phyloP scores from a whole-genome alignment of 2,888 invertebrate genomes.

The Auanema freiburgensis region DNA sequence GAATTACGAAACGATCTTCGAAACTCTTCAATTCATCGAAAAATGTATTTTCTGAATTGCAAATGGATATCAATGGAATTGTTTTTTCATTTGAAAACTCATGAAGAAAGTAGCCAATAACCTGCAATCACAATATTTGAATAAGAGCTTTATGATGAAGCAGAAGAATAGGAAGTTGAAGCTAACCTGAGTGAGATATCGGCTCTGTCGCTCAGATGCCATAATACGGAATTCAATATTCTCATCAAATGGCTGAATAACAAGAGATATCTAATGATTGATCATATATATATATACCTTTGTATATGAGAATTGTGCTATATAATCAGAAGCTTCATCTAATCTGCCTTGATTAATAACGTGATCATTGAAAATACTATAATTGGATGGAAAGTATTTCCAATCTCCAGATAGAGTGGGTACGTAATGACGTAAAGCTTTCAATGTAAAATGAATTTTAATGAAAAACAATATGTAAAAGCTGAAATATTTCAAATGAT shows the following conservation, averaged over 20 bases:
- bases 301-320: too few species aligned
- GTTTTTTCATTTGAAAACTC: neutral
- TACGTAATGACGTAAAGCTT: too few species aligned
- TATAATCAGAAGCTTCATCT: too few species aligned
- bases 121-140: constrained; percentile 11
- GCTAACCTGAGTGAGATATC: constrained; percentile 18
- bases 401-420: too few species aligned
- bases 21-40: constrained; percentile 12
- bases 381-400: too few species aligned
- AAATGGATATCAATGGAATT: constrained; percentile 7
- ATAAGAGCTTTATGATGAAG: neutral
- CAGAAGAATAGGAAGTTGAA: neutral
- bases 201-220: constrained; percentile 26
- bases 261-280: too few species aligned
- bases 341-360: too few species aligned
- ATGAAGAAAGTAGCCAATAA: constrained; percentile 12
- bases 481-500: too few species aligned
- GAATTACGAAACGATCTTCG: constrained; percentile 5
- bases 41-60: constrained; percentile 8
- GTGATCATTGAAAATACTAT: too few species aligned
- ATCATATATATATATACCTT: too few species aligned
- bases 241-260: neutral
- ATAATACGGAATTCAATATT: constrained; percentile 31
- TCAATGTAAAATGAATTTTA: too few species aligned
- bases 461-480: too few species aligned